Base-by-base conservation (phyloP, 2,797 vertebrate genomes). In the Enteromius radiatus region DNA sequence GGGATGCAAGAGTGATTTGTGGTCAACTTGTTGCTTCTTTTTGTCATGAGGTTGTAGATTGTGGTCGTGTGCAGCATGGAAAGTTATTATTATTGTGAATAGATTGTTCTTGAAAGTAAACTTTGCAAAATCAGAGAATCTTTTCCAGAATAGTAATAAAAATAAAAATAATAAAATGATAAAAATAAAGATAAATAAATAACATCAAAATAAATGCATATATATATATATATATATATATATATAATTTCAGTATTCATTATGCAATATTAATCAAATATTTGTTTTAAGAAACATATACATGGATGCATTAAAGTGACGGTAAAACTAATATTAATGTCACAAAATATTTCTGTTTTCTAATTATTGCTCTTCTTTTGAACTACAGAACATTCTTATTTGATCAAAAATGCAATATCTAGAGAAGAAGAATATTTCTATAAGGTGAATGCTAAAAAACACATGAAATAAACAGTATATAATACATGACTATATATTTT, bases 1-100 rank as follows among this genome's bases (percentile, higher is more conserved):
- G 75, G 75, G 26, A 17, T 49, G 41, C 17, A 47, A 33, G 38
- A 77, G 19, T 47, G 28, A 64, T 77, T 28, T 77, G 76, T 64
- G 75, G 59, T 11, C 11, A 3, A 33, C 26, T 49, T 33, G 45
- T 64, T 47, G 41, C 23, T 64, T 45, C 23, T 63, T 71, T 74
- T 74, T 74, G 47, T 36, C 49, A 63, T 63, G 36, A 38, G 31
- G 3, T 33, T 65, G 59, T 64, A 31, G 23, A 63, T 14, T 31
- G 17, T 76, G 31, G 7, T 26, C 14, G 14, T 63, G 59, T 17
- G 14, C 7, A 0, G 23, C 41, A 43, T 21, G 15, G 11, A 43
- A 43, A 59, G n/a, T 26, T 59, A 26, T 59, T 59, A 26, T 26
- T 4, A 26, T 59, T 59, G 56, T 59, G 56, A 59, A 26, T 23